These are phyloP conservation scores for Eilema sororculum DNA, from an alignment of 2,888 invertebrate species.

Conservation along the genomic window DNA sequence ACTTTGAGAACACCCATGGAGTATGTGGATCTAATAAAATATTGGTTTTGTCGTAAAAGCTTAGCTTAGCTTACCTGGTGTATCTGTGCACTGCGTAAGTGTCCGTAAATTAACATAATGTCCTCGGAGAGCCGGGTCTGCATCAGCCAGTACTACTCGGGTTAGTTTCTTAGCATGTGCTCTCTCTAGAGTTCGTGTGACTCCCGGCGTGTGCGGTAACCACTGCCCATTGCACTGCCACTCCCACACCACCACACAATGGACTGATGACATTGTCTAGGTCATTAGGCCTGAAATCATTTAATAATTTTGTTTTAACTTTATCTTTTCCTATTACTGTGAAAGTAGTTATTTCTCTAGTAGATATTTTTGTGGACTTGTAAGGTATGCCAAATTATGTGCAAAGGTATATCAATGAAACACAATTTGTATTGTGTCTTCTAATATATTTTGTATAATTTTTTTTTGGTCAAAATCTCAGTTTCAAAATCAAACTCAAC, in stretches of 20 bases:
- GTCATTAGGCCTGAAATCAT: slow-evolving; percentile 38
- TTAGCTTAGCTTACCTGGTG: slow-evolving; percentile 64
- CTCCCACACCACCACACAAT: slow-evolving; percentile 94
- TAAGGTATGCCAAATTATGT: no score
- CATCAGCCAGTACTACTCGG: slow-evolving; percentile 94
- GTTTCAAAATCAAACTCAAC: not conserved
- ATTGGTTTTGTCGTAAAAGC: no score
- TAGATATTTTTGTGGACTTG: no score
- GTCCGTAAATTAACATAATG: slow-evolving; percentile 93
- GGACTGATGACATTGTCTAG: slow-evolving; percentile 86
- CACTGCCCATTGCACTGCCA: slow-evolving; percentile 91
- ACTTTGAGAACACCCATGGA: no score
- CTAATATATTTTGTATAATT: no score
- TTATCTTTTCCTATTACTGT: not conserved
- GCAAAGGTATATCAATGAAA: no score
- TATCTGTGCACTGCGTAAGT: slow-evolving; percentile 90
- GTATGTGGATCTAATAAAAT: not conserved
- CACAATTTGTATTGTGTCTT: no score
- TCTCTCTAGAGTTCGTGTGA: slow-evolving; percentile 94
- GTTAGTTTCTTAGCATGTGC: slow-evolving; percentile 94
- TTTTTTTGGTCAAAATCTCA: not conserved
- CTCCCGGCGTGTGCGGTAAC: slow-evolving; percentile 95
- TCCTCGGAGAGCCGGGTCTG: slow-evolving; percentile 92
- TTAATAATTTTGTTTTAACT: not conserved
- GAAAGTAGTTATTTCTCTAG: no score